Percentiles rank a stretch among this genome's conserved stretches.
These are phyloP conservation scores for Pyrrhia umbra DNA, from an alignment of 2,888 invertebrate genomes.

Conservation along the genomic window DNA sequence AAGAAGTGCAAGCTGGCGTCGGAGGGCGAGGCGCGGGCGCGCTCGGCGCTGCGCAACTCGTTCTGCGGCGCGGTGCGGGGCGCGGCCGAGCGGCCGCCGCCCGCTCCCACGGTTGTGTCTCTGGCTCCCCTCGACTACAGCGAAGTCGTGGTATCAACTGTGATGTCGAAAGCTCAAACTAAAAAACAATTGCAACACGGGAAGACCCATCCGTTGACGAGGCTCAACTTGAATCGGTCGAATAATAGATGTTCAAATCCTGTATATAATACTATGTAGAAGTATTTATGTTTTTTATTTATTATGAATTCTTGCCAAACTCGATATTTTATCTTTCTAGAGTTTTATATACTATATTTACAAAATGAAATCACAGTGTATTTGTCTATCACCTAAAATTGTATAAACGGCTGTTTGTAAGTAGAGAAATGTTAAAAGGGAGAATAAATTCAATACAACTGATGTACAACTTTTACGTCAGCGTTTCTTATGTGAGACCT, in stretches of 20 bases:
- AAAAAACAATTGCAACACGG: constrained; percentile 97
- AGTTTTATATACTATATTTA: constrained; percentile 90
- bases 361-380: constrained; percentile 89
- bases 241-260: constrained; percentile 93
- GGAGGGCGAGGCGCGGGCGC: constrained; percentile 64
- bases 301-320: constrained; percentile 90
- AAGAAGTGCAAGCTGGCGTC: constrained; percentile 62
- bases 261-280: constrained; percentile 97
- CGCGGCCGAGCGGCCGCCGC: constrained; percentile 79
- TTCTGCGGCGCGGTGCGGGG: constrained; percentile 70
- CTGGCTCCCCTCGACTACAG: constrained; percentile 86
- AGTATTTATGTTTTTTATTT: constrained; percentile 87
- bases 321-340: constrained; percentile 90
- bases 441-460: constrained; percentile 88
- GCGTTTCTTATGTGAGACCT: constrained; percentile 71
- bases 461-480: constrained; percentile 86
- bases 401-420: constrained; percentile 87
- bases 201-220: constrained; percentile 97
- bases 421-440: constrained; percentile 86
- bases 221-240: constrained; percentile 94
- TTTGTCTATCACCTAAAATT: constrained; percentile 87
- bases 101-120: constrained; percentile 81
- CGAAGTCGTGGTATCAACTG: constrained; percentile 91
- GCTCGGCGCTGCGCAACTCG: constrained; percentile 73
- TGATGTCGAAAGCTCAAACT: constrained; percentile 93